A percentile compares a stretch with the other conserved stretches of the same genome.
Conservation (phyloP, 2,797 vertebrate genomes). For the Hydrolagus colliei region DNA sequence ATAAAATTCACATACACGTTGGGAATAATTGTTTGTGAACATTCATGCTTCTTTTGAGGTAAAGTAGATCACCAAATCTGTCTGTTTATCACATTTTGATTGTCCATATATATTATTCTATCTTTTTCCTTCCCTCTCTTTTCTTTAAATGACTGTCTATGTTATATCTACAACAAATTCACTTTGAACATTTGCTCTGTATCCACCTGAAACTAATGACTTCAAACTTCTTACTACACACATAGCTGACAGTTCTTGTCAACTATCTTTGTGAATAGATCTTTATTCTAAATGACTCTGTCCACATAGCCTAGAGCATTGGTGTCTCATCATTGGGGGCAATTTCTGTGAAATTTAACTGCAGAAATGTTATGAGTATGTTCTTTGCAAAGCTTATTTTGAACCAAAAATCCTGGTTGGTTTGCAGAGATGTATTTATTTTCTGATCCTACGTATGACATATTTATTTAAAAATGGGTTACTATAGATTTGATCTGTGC, state of each 20-base stretch:
- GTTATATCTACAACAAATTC: neutral
- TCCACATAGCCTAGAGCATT: neutral
- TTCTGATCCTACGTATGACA: neutral
- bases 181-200: neutral
- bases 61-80: neutral
- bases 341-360: neutral
- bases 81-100: neutral
- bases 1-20: no score
- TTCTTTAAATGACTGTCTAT: no score
- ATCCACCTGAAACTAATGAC: neutral
- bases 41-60: neutral
- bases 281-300: neutral
- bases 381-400: neutral
- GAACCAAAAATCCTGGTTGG: neutral
- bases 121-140: neutral
- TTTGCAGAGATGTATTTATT: neutral
- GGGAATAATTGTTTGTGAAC: neutral
- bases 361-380: neutral
- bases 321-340: neutral
- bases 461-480: neutral
- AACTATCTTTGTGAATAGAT: neutral
- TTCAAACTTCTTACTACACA: neutral
- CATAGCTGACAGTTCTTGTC: neutral
- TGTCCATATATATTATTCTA: neutral
- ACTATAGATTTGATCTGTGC: no score